phyloP scores from a whole-genome alignment of 2,113 vertebrate genomes.

The Gavialis gangeticus region DNA sequence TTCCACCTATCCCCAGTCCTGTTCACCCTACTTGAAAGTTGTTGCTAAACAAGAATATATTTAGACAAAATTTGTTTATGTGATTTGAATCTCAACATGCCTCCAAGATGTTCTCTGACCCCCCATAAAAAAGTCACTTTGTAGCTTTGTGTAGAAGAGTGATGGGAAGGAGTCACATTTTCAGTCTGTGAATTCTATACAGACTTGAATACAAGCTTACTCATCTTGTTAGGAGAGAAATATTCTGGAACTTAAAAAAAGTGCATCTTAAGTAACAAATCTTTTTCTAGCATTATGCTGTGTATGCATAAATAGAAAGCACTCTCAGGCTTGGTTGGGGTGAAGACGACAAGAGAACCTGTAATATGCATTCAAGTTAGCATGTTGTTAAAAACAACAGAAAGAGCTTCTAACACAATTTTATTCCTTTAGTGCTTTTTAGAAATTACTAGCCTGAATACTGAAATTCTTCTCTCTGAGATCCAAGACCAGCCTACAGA shows the following conservation, averaged over 20 bases:
- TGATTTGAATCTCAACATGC: background rate
- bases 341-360: constrained; percentile 48
- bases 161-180: accelerated
- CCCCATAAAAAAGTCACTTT: background rate
- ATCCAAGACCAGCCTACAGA: background rate
- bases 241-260: background rate
- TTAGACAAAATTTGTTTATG: background rate
- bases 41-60: background rate
- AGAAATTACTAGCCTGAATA: constrained; percentile 23
- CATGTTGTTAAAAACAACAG: constrained; percentile 51
- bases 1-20: background rate
- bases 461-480: constrained; percentile 30
- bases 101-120: background rate
- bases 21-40: background rate
- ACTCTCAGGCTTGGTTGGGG: constrained; percentile 56
- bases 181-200: background rate
- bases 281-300: constrained; percentile 29
- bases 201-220: background rate
- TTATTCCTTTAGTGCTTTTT: constrained; percentile 18
- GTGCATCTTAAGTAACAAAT: background rate
- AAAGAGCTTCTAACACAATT: constrained; percentile 57
- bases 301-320: constrained; percentile 29
- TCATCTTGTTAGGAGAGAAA: background rate
- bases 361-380: constrained; percentile 53
- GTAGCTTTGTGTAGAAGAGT: background rate